Percentiles rank a stretch among this genome's conserved stretches.
Conservation (phyloP, 2,113 vertebrate species). For the Odobenus rosmarus region DNA sequence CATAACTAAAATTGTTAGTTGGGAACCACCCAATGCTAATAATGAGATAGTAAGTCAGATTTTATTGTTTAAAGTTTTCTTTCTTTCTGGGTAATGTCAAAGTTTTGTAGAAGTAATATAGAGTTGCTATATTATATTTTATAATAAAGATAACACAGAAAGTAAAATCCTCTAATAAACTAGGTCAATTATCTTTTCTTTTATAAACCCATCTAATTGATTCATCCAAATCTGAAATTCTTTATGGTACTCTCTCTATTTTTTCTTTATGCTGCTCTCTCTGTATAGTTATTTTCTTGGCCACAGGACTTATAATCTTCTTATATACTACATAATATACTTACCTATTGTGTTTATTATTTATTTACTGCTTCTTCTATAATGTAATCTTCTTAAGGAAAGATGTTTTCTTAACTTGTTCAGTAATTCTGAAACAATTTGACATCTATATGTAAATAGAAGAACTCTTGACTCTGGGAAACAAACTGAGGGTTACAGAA, state of each 20-base stretch:
- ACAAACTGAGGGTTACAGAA: background rate
- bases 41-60: conserved; percentile 14
- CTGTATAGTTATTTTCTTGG: background rate
- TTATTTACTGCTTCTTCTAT: background rate
- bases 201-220: background rate
- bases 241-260: background rate
- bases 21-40: background rate
- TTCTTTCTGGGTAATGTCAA: background rate
- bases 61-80: conserved; percentile 28
- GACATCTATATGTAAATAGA: background rate
- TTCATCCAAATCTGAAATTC: background rate
- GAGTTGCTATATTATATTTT: background rate
- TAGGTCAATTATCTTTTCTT: background rate
- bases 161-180: background rate
- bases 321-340: background rate
- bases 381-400: background rate
- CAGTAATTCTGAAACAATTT: background rate
- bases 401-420: background rate
- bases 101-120: background rate
- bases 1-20: background rate
- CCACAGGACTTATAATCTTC: background rate
- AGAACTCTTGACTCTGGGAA: background rate
- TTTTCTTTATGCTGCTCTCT: background rate
- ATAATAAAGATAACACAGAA: background rate
- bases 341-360: background rate